phyloP scores from a whole-genome alignment of 2,113 vertebrate species.

The Desmodus rotundus region DNA sequence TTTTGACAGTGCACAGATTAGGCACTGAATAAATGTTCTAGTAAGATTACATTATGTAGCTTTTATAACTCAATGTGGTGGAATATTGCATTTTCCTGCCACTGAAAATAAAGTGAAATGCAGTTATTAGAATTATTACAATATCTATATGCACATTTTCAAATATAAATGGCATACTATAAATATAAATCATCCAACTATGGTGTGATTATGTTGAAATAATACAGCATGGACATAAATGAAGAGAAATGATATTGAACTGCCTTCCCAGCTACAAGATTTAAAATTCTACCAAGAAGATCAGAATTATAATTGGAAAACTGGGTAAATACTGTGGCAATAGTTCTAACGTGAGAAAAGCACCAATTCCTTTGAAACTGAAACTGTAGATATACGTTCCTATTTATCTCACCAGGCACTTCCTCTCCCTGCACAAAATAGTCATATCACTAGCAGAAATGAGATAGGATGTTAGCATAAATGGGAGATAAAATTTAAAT shows the following conservation, averaged over 20 bases:
- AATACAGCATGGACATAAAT: constrained; percentile 80
- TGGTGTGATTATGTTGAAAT: constrained; percentile 80
- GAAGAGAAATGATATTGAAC: constrained; percentile 79
- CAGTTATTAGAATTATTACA: constrained; percentile 78
- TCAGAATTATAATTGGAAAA: constrained; percentile 79
- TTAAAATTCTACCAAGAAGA: constrained; percentile 69
- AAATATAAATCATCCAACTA: constrained; percentile 79
- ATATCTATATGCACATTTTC: constrained; percentile 79
- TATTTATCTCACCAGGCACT: constrained; percentile 78
- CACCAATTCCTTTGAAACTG: constrained; percentile 76
- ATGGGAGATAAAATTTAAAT: constrained; percentile 75
- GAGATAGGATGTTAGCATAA: constrained; percentile 75
- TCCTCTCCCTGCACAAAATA: constrained; percentile 75
- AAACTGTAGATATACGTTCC: constrained; percentile 72
- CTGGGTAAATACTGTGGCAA: constrained; percentile 79
- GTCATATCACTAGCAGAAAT: constrained; percentile 75
- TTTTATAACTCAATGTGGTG: constrained; percentile 72
- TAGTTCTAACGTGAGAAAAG: constrained; percentile 73
- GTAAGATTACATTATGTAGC: constrained; percentile 68
- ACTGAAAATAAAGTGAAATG: constrained; percentile 74
- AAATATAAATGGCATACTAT: constrained; percentile 77
- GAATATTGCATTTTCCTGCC: constrained; percentile 76
- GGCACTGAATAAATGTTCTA: constrained; percentile 69
- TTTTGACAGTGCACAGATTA: constrained; percentile 70
- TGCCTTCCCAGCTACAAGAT: constrained; percentile 59